Evolutionary conservation across 2,113 vertebrate species (phyloP), one percentile per base, ranked within the genome.

Genomic region (Cygnus atratus): DNA sequence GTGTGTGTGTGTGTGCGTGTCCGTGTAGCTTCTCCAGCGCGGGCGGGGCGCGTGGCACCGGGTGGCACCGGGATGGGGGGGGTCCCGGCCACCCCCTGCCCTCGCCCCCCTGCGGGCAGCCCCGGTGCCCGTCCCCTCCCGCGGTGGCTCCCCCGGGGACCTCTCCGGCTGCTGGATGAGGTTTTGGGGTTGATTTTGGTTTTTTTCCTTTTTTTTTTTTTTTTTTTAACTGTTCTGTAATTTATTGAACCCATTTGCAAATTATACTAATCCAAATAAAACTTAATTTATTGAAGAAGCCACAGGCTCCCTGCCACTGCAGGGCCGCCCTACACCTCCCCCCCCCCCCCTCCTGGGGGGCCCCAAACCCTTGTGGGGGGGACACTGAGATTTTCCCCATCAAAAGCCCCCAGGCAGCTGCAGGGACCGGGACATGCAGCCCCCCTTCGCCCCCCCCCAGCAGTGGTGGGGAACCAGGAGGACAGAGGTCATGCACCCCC

Each of bases 181-280:
- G 20, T 29, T 39, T 54, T 48, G 54, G 31, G 44, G 44, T 46
- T 46, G 17, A 4, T 18, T 57, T 58, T 93, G 20, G 19, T 80
- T 70, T 57, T 41, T 58, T 84, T 19, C 33, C 33, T 86, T 65
- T 10, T 16, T 70, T 74, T 35, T 78, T 93, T 80, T 91, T 70
- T 14, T 80, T 96, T 95, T 90, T 95, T 77, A 96, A 93, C 89
- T 88, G 85, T 55, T 92, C 94, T 92, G 97, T 98, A 97, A 98
- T 98, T 98, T 98, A 98, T 98, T 98, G 95, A 95, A 86, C 96
- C 96, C 77, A 18, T 95, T 96, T 96, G 95, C 96, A 94, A 97
- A 95, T 93, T 95, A 97, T 97, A 95, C 93, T 96, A 97, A 96
- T 94, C 96, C 95, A 98, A 98, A 98, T 98, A 98, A 98, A 98